A percentile compares a stretch with the other conserved stretches of the same genome.
These are phyloP conservation scores for Mythimna pallens DNA, from an alignment of 2,888 invertebrate species.

Conservation along the genomic window DNA sequence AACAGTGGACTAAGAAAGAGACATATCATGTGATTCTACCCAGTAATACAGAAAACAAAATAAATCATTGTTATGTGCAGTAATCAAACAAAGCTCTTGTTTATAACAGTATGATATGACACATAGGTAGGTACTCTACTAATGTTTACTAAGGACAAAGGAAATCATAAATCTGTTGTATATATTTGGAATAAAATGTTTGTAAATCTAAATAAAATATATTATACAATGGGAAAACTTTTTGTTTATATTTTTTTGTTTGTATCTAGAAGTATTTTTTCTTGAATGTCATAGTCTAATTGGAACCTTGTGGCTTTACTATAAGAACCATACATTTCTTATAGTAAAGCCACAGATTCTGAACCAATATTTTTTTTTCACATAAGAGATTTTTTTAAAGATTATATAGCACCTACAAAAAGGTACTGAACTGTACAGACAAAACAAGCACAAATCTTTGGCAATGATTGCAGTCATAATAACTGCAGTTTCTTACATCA, in stretches of 20 bases:
- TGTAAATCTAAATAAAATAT: neutral
- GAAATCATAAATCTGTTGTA: slow-evolving; percentile 14
- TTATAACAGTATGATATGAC: slow-evolving; percentile 48
- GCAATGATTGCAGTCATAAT: slow-evolving; percentile 35
- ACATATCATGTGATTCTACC: neutral
- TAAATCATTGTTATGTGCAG: slow-evolving; percentile 23
- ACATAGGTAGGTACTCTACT: slow-evolving; percentile 23
- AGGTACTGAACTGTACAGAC: neutral
- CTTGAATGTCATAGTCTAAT: neutral
- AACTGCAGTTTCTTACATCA: slow-evolving; percentile 18
- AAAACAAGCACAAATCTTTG: slow-evolving; percentile 37
- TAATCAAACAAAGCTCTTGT: slow-evolving; percentile 53
- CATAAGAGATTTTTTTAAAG: too few species aligned
- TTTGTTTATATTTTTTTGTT: too few species aligned
- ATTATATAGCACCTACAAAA: neutral
- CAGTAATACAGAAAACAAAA: slow-evolving; percentile 2
- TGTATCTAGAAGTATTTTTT: neutral
- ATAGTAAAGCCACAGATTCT: too few species aligned
- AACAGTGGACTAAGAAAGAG: neutral
- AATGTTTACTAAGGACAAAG: slow-evolving; percentile 44
- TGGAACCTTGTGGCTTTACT: too few species aligned
- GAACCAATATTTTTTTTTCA: too few species aligned
- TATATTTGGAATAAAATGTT: neutral
- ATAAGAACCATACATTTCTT: too few species aligned
- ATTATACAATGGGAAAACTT: neutral